phyloP scores from a whole-genome alignment of 2,797 vertebrate species.

The Tangara arthus region DNA sequence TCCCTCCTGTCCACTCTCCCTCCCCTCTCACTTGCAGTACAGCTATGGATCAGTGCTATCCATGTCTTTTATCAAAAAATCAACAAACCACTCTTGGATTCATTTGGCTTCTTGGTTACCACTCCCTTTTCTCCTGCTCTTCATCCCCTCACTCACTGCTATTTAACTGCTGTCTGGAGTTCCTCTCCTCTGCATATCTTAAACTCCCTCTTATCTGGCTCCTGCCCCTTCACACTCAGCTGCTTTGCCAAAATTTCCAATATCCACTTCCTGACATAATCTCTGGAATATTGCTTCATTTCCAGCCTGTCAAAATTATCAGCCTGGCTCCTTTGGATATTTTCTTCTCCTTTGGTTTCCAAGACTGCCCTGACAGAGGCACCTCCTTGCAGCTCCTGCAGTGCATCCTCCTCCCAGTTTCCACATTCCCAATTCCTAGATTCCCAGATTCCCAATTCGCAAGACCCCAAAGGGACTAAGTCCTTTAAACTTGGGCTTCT shows the following conservation, averaged over 20 bases:
- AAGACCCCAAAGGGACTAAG: neutral
- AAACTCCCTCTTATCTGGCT: neutral
- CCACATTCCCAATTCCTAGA: neutral
- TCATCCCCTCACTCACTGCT: rapidly evolving
- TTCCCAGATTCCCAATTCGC: neutral
- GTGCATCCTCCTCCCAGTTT: neutral
- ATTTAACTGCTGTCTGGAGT: neutral
- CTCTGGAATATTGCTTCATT: neutral
- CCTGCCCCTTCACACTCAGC: neutral
- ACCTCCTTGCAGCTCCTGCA: neutral
- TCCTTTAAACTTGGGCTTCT: neutral
- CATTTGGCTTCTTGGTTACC: neutral
- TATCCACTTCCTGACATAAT: neutral
- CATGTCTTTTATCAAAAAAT: neutral
- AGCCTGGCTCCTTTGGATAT: neutral
- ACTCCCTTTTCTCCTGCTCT: neutral
- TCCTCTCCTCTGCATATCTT: neutral
- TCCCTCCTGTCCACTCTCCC: neutral
- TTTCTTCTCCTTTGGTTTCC: neutral
- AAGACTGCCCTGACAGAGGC: neutral
- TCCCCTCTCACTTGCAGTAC: rapidly evolving
- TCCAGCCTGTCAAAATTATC: slow-evolving; percentile 12
- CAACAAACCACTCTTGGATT: neutral
- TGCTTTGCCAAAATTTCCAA: neutral
- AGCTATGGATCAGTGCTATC: neutral